A percentile compares a stretch with the other conserved stretches of the same genome.
Evolutionary conservation across 2,888 invertebrate species (phyloP).

Genomic region (Pantelozetes paolii): DNA sequence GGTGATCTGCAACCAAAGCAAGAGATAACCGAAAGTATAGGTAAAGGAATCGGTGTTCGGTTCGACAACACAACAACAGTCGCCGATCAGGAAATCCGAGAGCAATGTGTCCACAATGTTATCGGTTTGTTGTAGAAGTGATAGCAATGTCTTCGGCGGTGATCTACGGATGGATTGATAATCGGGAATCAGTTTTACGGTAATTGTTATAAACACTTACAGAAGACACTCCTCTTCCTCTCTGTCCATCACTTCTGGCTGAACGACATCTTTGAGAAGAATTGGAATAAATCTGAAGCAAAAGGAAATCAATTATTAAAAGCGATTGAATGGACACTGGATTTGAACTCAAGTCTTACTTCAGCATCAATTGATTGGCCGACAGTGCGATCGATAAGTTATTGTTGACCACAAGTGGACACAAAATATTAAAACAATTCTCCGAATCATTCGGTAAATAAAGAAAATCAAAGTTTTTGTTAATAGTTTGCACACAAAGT

Average conservation of each 20-base stretch:
- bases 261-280: not conserved
- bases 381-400: not conserved
- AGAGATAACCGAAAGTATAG: constrained; percentile 65
- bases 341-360: not conserved
- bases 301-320: not conserved
- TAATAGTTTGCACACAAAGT: not conserved
- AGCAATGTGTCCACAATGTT: constrained; percentile 49
- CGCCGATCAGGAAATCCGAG: constrained; percentile 49
- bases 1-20: constrained; percentile 67
- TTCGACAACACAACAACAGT: constrained; percentile 48
- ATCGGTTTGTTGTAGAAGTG: constrained; percentile 43
- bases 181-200: not conserved
- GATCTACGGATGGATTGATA: constrained; percentile 9
- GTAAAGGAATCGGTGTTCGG: constrained; percentile 56
- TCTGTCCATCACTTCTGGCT: not conserved
- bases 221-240: constrained; percentile 35
- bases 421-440: constrained; percentile 2
- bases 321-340: not conserved
- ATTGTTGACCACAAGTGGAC: constrained; percentile 21
- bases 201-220: constrained; percentile 18
- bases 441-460: constrained; percentile 7
- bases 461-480: not conserved
- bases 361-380: not conserved
- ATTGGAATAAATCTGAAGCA: constrained; percentile 10
- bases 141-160: constrained; percentile 42